These are phyloP conservation scores for Phodopus roborovskii DNA, from an alignment of 2,113 vertebrate species.

Conservation along the genomic window DNA sequence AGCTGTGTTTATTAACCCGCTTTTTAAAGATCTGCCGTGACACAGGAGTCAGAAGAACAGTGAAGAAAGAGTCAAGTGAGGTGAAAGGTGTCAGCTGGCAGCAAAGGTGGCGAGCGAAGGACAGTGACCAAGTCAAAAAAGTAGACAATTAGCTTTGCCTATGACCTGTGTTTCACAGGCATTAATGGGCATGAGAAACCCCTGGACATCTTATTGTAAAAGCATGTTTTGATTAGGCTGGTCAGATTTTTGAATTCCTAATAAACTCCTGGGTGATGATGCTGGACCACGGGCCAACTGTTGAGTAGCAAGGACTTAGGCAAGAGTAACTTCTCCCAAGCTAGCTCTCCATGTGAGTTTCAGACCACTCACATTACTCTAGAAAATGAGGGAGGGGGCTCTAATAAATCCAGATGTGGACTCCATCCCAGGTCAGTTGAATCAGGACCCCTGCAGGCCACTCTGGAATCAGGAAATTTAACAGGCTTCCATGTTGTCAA, in stretches of 20 bases:
- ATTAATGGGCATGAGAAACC: background rate
- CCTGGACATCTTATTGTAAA: background rate
- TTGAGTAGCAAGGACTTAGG: background rate
- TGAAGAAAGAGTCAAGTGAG: conserved; percentile 22
- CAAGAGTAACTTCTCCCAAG: background rate
- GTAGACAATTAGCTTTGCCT: background rate
- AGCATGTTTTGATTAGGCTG: background rate
- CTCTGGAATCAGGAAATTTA: background rate
- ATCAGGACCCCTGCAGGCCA: background rate
- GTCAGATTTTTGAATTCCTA: conserved; percentile 12
- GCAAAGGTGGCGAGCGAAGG: conserved; percentile 6
- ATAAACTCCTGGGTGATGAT: background rate
- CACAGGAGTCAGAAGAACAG: conserved; percentile 25
- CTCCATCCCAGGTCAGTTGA: background rate
- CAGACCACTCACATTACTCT: background rate
- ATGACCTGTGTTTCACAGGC: background rate
- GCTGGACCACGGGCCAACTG: background rate
- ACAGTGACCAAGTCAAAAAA: background rate
- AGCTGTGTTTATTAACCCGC: conserved; percentile 42
- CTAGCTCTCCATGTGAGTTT: background rate
- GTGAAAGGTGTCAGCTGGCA: background rate
- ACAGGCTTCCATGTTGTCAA: background rate
- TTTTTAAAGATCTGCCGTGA: conserved; percentile 11
- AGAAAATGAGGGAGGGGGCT: background rate
- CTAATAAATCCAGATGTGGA: background rate